A percentile compares a stretch with the other conserved stretches of the same genome.
These are phyloP conservation scores for Amphiprion ocellaris DNA, from an alignment of 2,113 vertebrate species.

Conservation along the genomic window DNA sequence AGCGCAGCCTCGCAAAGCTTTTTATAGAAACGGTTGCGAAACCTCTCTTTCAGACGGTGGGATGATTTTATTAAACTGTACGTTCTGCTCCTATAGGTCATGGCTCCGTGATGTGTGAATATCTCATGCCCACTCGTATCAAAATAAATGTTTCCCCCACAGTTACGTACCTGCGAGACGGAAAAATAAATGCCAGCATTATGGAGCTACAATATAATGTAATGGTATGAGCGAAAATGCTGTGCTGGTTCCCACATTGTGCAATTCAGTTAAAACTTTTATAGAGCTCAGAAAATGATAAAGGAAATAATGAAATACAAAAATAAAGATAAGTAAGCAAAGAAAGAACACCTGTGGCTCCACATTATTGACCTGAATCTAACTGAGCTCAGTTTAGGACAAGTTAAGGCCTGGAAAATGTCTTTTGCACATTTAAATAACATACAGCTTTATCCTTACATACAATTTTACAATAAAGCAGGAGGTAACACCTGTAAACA, in stretches of 20 bases:
- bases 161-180: conserved; percentile 16
- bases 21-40: conserved; percentile 20
- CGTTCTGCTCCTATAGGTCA: conserved; percentile 33
- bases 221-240: conserved; percentile 8
- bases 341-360: too few species aligned
- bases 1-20: not conserved
- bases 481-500: too few species aligned
- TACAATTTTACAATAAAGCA: too few species aligned
- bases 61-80: conserved; percentile 10
- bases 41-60: conserved; percentile 22
- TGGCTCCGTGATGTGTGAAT: conserved; percentile 10
- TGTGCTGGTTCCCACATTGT: not conserved
- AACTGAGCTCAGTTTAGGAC: too few species aligned
- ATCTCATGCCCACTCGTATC: conserved; percentile 20
- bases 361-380: too few species aligned
- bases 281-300: too few species aligned
- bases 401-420: too few species aligned
- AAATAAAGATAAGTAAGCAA: too few species aligned
- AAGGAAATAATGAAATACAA: too few species aligned
- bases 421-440: too few species aligned
- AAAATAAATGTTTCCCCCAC: conserved; percentile 27
- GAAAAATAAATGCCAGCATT: conserved; percentile 10
- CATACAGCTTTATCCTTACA: too few species aligned
- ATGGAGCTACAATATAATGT: not conserved
- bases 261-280: too few species aligned